Evolutionary conservation across 2,113 vertebrate genomes (phyloP).

Genomic region (Neodontobutis hainanensis): DNA sequence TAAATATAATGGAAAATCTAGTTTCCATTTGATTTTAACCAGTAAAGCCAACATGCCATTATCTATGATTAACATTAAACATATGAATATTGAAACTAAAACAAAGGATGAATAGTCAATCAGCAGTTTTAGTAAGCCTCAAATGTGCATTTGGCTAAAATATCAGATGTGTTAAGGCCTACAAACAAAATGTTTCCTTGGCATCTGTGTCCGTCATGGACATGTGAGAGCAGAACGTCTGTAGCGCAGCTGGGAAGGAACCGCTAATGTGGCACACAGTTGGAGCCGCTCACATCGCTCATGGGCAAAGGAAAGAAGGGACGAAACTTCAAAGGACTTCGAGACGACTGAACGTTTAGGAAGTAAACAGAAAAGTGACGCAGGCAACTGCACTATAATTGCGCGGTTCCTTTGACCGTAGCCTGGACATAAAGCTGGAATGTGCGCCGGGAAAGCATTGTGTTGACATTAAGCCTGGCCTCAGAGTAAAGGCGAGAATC

Average conservation of each 20-base stretch:
- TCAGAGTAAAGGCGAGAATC: neutral
- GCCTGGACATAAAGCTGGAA: conserved; percentile 63
- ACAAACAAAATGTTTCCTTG: conserved; percentile 6
- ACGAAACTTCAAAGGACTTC: conserved; percentile 60
- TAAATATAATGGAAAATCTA: too few relatives aligned
- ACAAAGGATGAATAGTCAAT: neutral
- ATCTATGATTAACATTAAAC: too few relatives aligned
- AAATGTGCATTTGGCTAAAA: conserved; percentile 6
- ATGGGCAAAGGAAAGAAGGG: conserved; percentile 35
- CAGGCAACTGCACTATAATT: conserved; percentile 59
- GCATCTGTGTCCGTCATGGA: conserved; percentile 1
- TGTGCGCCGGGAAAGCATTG: conserved; percentile 42
- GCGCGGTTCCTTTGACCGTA: conserved; percentile 59
- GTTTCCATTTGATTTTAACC: too few relatives aligned
- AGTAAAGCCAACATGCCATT: too few relatives aligned
- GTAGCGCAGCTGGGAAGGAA: neutral
- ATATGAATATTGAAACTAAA: too few relatives aligned
- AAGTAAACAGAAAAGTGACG: conserved; percentile 58
- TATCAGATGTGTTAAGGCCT: conserved; percentile 1
- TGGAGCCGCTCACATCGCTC: conserved; percentile 22
- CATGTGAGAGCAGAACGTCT: conserved; percentile 1
- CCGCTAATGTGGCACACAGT: conserved; percentile 28
- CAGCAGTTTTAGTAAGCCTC: conserved; percentile 1
- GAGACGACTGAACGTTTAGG: conserved; percentile 52
- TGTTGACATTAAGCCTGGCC: conserved; percentile 39